phyloP scores from a whole-genome alignment of 2,888 invertebrate species.

The Lepeophtheirus nordmannii region DNA sequence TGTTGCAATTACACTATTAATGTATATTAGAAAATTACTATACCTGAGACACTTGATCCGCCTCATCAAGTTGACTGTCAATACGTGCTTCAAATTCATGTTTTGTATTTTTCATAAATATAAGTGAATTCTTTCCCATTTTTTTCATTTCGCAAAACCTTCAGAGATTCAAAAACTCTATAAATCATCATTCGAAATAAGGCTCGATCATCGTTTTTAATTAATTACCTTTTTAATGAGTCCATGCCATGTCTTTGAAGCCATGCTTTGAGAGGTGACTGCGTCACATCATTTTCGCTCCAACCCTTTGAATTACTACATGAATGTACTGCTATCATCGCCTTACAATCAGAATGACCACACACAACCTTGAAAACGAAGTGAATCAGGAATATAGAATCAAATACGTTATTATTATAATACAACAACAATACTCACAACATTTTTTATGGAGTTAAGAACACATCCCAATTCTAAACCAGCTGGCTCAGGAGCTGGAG shows the following conservation, averaged over 20 bases:
- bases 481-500: slow-evolving; percentile 53
- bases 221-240: not conserved
- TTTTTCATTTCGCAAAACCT: no score
- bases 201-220: not conserved
- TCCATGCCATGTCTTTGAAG: slow-evolving; percentile 51
- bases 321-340: slow-evolving; percentile 35
- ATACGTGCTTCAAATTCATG: not conserved
- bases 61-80: not conserved
- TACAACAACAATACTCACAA: no score
- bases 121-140: not conserved
- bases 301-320: slow-evolving; percentile 50
- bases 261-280: slow-evolving; percentile 81
- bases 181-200: no score
- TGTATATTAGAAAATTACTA: no score
- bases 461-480: slow-evolving; percentile 87
- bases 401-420: no score
- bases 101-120: not conserved
- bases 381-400: not conserved
- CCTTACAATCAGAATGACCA: slow-evolving; percentile 93
- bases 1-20: not conserved
- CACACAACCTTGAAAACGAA: slow-evolving; percentile 58
- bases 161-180: no score
- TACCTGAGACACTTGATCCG: not conserved
- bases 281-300: slow-evolving; percentile 47
- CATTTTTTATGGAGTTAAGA: slow-evolving; percentile 54